Conservation (phyloP, 2,888 invertebrate species). For the Scelioninae gen. 2 region DNA sequence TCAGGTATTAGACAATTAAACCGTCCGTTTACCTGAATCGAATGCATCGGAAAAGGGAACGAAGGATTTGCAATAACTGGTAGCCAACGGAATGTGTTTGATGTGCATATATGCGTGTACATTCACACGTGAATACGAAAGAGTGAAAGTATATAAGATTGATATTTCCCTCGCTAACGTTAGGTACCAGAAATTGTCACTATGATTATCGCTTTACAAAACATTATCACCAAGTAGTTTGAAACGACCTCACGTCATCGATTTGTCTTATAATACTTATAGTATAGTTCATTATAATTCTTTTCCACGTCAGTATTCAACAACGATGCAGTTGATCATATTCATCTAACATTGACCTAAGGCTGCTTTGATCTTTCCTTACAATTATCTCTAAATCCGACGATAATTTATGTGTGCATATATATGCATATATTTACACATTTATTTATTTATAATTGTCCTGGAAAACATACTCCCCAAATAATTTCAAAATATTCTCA, state of each 20-base stretch:
- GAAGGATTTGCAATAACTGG: constrained; percentile 37
- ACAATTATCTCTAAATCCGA: constrained; percentile 34
- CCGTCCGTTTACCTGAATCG: constrained; percentile 3
- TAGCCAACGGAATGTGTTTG: constrained; percentile 50
- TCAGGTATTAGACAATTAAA: not conserved
- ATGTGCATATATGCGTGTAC: constrained; percentile 7
- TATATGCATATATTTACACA: constrained; percentile 27
- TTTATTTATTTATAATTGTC: constrained; percentile 17
- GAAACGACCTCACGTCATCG: constrained; percentile 6
- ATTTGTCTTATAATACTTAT: constrained; percentile 45
- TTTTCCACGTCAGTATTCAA: constrained; percentile 47
- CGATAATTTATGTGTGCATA: constrained; percentile 26
- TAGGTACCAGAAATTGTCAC: constrained; percentile 42
- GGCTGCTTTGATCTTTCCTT: constrained; percentile 32
- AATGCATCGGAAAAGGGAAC: constrained; percentile 18
- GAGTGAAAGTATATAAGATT: constrained; percentile 21
- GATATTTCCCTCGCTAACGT: constrained; percentile 25
- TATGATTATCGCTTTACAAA: constrained; percentile 47
- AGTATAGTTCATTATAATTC: constrained; percentile 34
- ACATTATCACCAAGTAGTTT: constrained; percentile 42
- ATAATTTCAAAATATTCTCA: no score
- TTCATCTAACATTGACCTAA: constrained; percentile 50
- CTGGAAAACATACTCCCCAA: constrained; percentile 28
- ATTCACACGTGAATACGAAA: not conserved
- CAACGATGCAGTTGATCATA: constrained; percentile 47